Evolutionary conservation across 1,140 invertebrate genomes (phyloP).

Genomic region (Armadillidium nasatum): DNA sequence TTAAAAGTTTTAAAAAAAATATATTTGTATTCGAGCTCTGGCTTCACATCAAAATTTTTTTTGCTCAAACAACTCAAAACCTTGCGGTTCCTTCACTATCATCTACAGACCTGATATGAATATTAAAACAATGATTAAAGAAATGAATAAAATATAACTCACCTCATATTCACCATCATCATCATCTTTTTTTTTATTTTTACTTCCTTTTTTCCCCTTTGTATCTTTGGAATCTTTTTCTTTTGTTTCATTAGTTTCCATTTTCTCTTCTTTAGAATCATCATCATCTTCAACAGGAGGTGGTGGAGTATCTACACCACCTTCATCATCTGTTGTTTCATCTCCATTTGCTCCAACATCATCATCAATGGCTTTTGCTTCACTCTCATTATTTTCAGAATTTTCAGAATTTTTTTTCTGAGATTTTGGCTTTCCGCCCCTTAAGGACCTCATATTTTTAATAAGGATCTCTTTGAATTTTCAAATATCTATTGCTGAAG

Average conservation of each 20-base stretch:
- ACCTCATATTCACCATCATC: conserved; percentile 35
- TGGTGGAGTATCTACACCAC: conserved; percentile 37
- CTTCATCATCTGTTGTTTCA: conserved; percentile 36
- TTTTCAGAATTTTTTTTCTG: too few species aligned
- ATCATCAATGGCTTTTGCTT: conserved; percentile 14
- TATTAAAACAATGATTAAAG: neutral
- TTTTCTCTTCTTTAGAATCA: neutral
- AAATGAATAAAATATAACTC: neutral
- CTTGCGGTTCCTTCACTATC: too few species aligned
- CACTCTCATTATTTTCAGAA: neutral
- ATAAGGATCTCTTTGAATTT: too few species aligned
- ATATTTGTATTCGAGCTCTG: too few species aligned
- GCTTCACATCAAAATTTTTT: too few species aligned
- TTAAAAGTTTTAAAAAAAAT: too few species aligned
- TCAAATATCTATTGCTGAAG: too few species aligned
- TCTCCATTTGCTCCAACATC: conserved; percentile 34
- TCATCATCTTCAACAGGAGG: conserved; percentile 26
- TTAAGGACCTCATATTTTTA: too few species aligned
- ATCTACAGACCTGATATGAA: too few species aligned
- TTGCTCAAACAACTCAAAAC: too few species aligned
- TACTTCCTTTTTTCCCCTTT: neutral
- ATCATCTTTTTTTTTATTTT: neutral
- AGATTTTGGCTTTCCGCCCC: too few species aligned
- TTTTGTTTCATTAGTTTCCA: neutral
- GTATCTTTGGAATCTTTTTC: neutral